Evolutionary conservation across 1,140 invertebrate species (phyloP).

Genomic region (Cherax quadricarinatus): DNA sequence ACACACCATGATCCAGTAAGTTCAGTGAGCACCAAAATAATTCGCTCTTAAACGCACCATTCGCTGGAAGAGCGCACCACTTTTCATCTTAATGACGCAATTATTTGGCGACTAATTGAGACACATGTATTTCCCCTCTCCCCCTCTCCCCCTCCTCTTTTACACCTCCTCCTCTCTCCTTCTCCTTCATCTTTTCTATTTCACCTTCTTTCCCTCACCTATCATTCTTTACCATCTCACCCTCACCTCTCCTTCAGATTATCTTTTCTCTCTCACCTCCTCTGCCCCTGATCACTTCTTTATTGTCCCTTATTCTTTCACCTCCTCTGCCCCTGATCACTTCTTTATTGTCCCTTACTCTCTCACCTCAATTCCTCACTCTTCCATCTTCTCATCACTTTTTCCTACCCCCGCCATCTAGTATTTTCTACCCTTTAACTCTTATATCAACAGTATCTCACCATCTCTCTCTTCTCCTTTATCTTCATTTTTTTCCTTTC

Average conservation of each 20-base stretch:
- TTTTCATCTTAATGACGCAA: slow-evolving; percentile 70
- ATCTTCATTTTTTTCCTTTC: not conserved
- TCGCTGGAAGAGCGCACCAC: slow-evolving; percentile 62
- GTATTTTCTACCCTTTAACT: no score
- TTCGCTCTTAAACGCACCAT: slow-evolving; percentile 50
- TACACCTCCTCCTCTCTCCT: not conserved
- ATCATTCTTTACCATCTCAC: no score
- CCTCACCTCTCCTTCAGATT: no score
- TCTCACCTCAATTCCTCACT: no score
- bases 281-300: no score
- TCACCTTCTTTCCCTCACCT: not conserved
- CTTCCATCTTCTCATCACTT: no score
- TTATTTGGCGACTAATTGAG: slow-evolving; percentile 69
- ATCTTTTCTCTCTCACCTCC: no score
- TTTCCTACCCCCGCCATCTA: no score
- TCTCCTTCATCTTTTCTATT: not conserved
- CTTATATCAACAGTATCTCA: not conserved
- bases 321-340: no score
- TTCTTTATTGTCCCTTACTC: no score
- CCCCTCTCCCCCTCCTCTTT: not conserved
- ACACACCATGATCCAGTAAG: slow-evolving; percentile 26
- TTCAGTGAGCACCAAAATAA: slow-evolving; percentile 51
- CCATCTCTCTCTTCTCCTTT: not conserved
- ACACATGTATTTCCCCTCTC: slow-evolving; percentile 38
- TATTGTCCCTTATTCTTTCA: no score